Evolutionary conservation across 2,797 vertebrate genomes (phyloP), one percentile per base, ranked within the genome.

Genomic region (Nyctalus aviator): DNA sequence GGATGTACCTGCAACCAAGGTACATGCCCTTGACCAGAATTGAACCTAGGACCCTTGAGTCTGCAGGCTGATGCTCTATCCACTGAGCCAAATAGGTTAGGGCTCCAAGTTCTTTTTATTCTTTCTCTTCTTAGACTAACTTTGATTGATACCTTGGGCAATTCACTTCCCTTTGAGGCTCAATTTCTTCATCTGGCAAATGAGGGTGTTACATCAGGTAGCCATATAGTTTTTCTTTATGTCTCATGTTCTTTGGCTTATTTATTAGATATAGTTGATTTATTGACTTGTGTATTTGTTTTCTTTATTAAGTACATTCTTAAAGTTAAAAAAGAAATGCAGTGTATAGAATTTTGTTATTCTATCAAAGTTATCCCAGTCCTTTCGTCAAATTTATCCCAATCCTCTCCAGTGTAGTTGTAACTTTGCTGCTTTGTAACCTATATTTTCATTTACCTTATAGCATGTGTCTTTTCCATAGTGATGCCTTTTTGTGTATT

Each of bases 231-330:
- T 44, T 82, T 75, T 48, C 12, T n/a, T 37, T 23, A 73, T 59
- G 50, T 71, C 75, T 44, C 12, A 1, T 72, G n/a, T 14, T n/a
- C 59, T 62, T 72, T 57, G 35, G 23, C 77, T 93, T 50, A 53
- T 83, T 88, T 75, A 18, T 57, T 94, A 69, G 57, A 76, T 27
- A 77, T 73, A 90, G 12, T 78, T 91, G 72, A 64, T 57, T 50
- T 57, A 46, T 1, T 11, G 59, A 25, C 41, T 48, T 72, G 35
- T 25, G 12, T 59, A 14, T 81, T 75, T 75, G 76, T 77, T 86
- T 81, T 68, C n/a, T 48, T 88, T 48, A 37, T 77, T 72, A 84
- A 68, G n/a, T 79, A 5, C 1, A 46, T 75, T 85, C 57, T 88
- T 75, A 71, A 93, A 64, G 27, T 79, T n/a, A 66, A 64, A 75